Percentiles rank a stretch among this genome's conserved stretches.
Conservation (phyloP, 2,797 vertebrate species). For the Lepus oiostolus region DNA sequence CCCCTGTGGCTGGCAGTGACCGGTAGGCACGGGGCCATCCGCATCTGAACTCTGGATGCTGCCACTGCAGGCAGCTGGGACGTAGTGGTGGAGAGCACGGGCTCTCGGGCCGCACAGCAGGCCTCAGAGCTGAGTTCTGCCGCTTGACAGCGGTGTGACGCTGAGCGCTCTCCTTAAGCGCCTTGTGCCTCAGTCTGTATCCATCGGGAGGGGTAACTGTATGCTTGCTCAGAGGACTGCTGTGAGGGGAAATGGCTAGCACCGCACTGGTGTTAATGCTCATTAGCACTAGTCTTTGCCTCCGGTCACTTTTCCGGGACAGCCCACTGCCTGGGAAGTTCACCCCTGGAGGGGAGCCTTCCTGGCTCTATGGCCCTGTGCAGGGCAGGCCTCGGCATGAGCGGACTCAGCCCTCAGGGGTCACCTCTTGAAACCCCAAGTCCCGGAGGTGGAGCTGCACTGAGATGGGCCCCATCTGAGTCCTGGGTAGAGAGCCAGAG, state of each 20-base stretch:
- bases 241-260: neutral
- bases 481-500: neutral
- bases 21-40: neutral
- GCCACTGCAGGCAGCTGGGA: neutral
- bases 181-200: neutral
- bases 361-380: neutral
- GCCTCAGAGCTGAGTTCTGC: neutral
- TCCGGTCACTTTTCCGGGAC: neutral
- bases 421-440: neutral
- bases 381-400: neutral
- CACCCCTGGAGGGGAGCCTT: neutral
- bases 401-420: neutral
- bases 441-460: neutral
- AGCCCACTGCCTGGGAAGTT: neutral
- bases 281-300: neutral
- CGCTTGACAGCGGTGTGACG: neutral
- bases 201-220: neutral
- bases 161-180: neutral
- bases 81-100: neutral
- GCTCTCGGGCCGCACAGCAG: neutral
- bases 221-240: neutral
- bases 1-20: neutral
- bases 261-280: neutral
- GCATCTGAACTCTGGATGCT: neutral
- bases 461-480: neutral